Evolutionary conservation across 2,113 vertebrate genomes (phyloP).

Genomic region (Hylia prasina): DNA sequence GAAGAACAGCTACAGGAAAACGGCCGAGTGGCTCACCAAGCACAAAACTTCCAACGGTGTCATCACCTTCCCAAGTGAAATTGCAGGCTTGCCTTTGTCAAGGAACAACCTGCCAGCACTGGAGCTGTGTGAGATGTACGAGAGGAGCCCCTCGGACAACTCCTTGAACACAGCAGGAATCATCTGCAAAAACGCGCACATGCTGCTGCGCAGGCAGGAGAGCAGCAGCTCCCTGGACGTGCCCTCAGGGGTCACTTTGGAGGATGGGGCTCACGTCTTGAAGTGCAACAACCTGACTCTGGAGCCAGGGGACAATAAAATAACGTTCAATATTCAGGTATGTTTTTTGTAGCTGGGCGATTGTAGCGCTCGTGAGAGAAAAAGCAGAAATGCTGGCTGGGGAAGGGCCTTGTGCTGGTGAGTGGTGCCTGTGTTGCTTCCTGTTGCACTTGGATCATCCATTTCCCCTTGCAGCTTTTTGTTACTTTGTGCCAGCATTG

Average conservation of each 20-base stretch:
- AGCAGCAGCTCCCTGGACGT: constrained; percentile 76
- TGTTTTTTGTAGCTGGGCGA: neutral
- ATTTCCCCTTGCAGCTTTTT: neutral
- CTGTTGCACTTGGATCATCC: neutral
- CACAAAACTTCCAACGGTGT: constrained; percentile 78
- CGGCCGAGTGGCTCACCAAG: constrained; percentile 76
- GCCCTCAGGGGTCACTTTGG: constrained; percentile 69
- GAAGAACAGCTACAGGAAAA: constrained; percentile 82
- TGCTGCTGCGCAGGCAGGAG: constrained; percentile 86
- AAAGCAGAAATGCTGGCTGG: neutral
- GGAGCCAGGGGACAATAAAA: constrained; percentile 85
- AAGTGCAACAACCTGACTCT: constrained; percentile 78
- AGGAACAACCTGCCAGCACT: constrained; percentile 61
- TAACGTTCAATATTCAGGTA: constrained; percentile 86
- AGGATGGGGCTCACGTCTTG: constrained; percentile 82
- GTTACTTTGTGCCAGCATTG: neutral
- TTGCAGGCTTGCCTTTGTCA: neutral
- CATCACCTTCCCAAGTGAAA: constrained; percentile 73
- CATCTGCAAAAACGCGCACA: constrained; percentile 91
- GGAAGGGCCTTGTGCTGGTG: neutral
- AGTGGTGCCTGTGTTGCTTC: neutral
- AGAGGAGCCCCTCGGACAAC: constrained; percentile 88
- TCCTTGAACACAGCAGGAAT: constrained; percentile 84
- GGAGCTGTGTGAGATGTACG: constrained; percentile 86
- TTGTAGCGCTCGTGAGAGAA: neutral